phyloP scores from a whole-genome alignment of 1,140 invertebrate genomes.

The Drosophila orosa region DNA sequence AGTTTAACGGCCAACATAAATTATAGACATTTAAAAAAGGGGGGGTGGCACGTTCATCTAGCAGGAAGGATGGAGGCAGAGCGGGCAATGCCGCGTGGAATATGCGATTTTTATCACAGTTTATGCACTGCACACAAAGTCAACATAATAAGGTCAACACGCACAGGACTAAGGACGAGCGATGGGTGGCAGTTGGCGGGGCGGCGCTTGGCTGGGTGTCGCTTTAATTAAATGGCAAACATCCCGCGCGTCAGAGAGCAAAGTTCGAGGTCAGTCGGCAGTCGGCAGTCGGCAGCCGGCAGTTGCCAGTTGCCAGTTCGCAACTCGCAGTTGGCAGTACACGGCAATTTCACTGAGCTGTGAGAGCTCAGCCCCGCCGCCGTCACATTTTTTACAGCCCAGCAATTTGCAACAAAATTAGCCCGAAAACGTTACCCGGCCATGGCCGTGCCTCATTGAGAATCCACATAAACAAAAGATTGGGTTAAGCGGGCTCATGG shows the following conservation, averaged over 20 bases:
- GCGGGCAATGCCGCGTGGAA: constrained; percentile 57
- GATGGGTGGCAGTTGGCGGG: constrained; percentile 11
- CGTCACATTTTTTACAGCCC: constrained; percentile 63
- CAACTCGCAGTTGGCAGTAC: constrained; percentile 14
- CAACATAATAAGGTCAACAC: constrained; percentile 81
- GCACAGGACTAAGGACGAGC: constrained; percentile 52
- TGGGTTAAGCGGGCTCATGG: constrained; percentile 58
- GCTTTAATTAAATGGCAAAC: constrained; percentile 78
- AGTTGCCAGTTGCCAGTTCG: constrained; percentile 14
- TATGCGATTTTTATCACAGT: constrained; percentile 80
- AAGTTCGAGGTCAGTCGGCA: constrained; percentile 67
- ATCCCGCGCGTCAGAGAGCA: constrained; percentile 55
- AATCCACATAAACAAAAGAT: constrained; percentile 70
- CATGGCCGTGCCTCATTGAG: constrained; percentile 59
- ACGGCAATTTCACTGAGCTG: constrained; percentile 49
- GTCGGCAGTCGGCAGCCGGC: constrained; percentile 24
- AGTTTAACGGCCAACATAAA: constrained; percentile 77
- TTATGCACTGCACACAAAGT: constrained; percentile 81
- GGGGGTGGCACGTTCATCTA: constrained; percentile 32
- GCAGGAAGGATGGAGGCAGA: background rate
- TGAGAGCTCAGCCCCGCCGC: constrained; percentile 7
- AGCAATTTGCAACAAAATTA: constrained; percentile 81
- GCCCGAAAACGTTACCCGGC: constrained; percentile 55
- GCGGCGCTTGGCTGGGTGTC: constrained; percentile 26
- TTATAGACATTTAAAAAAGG: constrained; percentile 76